Conservation (phyloP, 2,888 invertebrate species). For the Apeira syringaria region DNA sequence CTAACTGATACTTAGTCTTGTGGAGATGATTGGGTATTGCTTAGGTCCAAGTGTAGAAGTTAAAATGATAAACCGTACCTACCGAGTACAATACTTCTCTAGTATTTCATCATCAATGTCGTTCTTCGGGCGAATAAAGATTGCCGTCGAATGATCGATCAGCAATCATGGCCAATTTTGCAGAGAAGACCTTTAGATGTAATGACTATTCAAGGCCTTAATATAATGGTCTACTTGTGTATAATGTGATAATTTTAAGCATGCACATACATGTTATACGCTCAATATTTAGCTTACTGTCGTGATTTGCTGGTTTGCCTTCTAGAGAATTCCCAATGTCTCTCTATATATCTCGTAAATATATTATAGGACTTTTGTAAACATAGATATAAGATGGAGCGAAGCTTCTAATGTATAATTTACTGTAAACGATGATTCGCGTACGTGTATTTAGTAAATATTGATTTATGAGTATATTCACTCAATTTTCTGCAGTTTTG, state of each 20-base stretch:
- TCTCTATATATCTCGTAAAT: constrained; percentile 49
- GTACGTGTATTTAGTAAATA: too few relatives aligned
- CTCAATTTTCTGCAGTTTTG: too few relatives aligned
- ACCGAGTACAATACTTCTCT: too few relatives aligned
- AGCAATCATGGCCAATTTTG: neutral
- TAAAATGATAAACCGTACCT: too few relatives aligned
- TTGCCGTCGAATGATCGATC: neutral
- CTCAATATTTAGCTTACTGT: constrained; percentile 65
- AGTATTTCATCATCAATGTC: too few relatives aligned
- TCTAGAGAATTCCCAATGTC: constrained; percentile 65
- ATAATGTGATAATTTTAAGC: constrained; percentile 50
- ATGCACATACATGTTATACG: constrained; percentile 64
- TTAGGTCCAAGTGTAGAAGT: too few relatives aligned
- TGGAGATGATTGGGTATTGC: too few relatives aligned
- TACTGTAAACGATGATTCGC: constrained; percentile 34
- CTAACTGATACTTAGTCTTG: too few relatives aligned
- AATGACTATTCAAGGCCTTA: constrained; percentile 47
- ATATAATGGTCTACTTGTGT: constrained; percentile 52
- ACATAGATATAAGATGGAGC: constrained; percentile 59
- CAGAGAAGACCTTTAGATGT: constrained; percentile 9
- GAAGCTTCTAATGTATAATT: constrained; percentile 63
- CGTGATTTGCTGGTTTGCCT: constrained; percentile 79
- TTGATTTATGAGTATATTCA: too few relatives aligned
- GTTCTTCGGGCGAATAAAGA: too few relatives aligned
- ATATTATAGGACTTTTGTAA: constrained; percentile 58